Percentiles rank a stretch among this genome's conserved stretches.
phyloP scores from a whole-genome alignment of 1,140 invertebrate genomes.

The Ips nitidus region DNA sequence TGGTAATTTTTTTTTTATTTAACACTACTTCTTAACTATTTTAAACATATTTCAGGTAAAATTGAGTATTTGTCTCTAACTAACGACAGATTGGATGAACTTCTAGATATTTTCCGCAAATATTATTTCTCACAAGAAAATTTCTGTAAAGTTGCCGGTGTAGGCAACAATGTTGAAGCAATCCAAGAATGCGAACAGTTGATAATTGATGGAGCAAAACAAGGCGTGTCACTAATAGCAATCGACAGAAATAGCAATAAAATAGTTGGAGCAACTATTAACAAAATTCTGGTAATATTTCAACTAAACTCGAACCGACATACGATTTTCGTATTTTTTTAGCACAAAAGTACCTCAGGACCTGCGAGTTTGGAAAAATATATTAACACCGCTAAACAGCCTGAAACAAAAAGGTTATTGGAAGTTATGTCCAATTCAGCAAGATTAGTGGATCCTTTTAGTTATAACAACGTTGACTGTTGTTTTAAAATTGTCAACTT shows the following conservation, averaged over 20 bases:
- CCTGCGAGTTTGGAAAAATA: neutral
- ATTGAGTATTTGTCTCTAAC: conserved; percentile 21
- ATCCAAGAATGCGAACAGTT: conserved; percentile 62
- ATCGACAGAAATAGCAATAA: conserved; percentile 55
- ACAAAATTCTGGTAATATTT: conserved; percentile 60
- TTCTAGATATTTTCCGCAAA: conserved; percentile 54
- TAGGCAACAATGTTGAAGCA: conserved; percentile 56
- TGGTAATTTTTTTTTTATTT: too few species aligned
- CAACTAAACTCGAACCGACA: neutral
- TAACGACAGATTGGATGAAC: conserved; percentile 35
- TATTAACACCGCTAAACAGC: conserved; percentile 31
- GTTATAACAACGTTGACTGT: conserved; percentile 60
- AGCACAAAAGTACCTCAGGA: conserved; percentile 9
- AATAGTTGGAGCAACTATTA: conserved; percentile 63
- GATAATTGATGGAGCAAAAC: conserved; percentile 59
- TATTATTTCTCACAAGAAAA: conserved; percentile 62
- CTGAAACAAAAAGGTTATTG: conserved; percentile 57
- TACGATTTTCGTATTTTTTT: neutral
- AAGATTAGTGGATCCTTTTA: conserved; percentile 59
- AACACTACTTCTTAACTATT: too few species aligned
- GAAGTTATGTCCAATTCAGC: conserved; percentile 64
- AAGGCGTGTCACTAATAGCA: conserved; percentile 65
- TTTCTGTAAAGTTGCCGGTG: conserved; percentile 57
- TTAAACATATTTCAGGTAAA: too few species aligned
- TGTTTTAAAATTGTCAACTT: conserved; percentile 68